phyloP scores from a whole-genome alignment of 35 echinoderm and acorn worm species.

The Nesometra sesokonis region DNA sequence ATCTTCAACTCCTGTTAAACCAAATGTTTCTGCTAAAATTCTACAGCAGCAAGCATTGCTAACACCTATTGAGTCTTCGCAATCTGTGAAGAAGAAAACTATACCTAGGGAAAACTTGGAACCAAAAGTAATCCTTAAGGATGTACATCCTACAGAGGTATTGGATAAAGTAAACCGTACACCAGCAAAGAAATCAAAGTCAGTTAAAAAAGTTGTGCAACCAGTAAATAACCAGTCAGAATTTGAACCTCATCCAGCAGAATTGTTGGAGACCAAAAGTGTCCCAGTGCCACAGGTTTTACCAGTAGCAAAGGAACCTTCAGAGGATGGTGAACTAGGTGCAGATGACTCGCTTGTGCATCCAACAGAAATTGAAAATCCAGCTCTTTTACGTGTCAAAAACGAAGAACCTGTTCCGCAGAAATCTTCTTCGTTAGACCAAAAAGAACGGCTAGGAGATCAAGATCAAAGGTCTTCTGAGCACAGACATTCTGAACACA shows the following conservation, averaged over 20 bases:
- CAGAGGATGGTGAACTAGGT: neutral
- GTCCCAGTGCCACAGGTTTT: neutral
- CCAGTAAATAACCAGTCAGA: neutral
- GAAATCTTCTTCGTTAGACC: neutral
- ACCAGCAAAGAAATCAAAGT: neutral
- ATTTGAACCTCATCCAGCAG: neutral
- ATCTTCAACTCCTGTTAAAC: neutral
- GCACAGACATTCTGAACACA: neutral
- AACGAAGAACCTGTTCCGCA: neutral
- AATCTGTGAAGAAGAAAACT: neutral
- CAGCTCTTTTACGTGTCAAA: neutral
- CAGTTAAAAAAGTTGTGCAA: neutral
- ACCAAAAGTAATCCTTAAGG: neutral
- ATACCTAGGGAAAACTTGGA: neutral
- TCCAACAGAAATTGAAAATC: neutral
- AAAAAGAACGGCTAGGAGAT: neutral
- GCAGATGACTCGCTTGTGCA: neutral
- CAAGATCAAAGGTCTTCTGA: neutral
- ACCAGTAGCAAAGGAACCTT: neutral
- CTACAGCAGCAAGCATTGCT: neutral
- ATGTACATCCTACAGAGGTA: neutral
- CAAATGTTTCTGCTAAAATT: neutral
- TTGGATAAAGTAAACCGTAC: neutral
- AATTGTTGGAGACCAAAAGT: neutral
- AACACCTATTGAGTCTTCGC: neutral